Evolutionary conservation across 2,113 vertebrate genomes (phyloP), one percentile per base, ranked within the genome.

Genomic region (Cichladusa arquata): DNA sequence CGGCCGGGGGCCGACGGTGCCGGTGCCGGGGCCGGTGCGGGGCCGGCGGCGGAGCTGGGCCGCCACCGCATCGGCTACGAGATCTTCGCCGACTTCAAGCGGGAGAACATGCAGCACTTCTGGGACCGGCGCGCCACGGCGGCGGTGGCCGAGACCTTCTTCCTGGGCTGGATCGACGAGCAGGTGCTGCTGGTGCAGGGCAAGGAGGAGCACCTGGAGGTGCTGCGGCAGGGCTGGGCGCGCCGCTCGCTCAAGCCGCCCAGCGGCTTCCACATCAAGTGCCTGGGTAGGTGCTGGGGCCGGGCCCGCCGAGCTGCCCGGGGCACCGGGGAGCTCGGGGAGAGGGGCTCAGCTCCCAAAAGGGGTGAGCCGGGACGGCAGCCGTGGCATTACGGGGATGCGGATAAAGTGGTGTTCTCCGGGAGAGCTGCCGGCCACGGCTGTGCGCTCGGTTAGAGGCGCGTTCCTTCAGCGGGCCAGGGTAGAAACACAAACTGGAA

Each of bases 151-250:
- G 99, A 99, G 97, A 99, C 98, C 56, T 99, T 99, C 96, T 99
- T 99, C 96, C 97, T 99, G 96, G 99, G 99, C 92, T 99, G 99
- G 99, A 98, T 99, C 96, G 99, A 99, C 97, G 99, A 99, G 97
- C 99, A 99, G 95, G 99, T 99, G 97, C 98, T 99, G 95, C 98
- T 99, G 93, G 98, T 99, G 95, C 99, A 99, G 95, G 99, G 99
- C 93, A 98, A 99, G 97, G 99, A 99, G 97, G 98, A 99, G 95
- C 99, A 99, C 94, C 98, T 99, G 94, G 99, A 99, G 98, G 99
- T 98, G 86, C 98, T 99, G 97, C 98, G 99, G 80, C 98, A 99
- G 96, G 99, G 99, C 86, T 99, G 99, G 99, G 98, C 98, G 96
- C 98, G 99, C 95, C 98, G 99, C 78, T 98, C 98, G 33, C 98